phyloP scores from a whole-genome alignment of 2,888 invertebrate species.

The Amiota mariae region DNA sequence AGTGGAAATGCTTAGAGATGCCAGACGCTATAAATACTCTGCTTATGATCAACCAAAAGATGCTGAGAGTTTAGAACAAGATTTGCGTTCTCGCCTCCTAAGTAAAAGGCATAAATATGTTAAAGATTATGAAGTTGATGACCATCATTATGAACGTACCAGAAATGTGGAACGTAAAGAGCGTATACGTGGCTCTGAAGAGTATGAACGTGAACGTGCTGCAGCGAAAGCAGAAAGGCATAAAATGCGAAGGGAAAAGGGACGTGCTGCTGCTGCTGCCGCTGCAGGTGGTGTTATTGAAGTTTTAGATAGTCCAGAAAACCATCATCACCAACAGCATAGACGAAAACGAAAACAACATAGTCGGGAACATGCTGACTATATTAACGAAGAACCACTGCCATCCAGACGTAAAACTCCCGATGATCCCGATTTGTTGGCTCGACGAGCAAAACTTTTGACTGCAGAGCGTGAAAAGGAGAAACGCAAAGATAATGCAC shows the following conservation, averaged over 20 bases:
- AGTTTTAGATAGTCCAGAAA: slow-evolving; percentile 74
- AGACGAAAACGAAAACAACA: slow-evolving; percentile 62
- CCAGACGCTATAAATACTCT: slow-evolving; percentile 56
- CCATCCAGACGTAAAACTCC: slow-evolving; percentile 53
- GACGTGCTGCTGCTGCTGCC: slow-evolving; percentile 33
- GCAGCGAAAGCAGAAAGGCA: slow-evolving; percentile 48
- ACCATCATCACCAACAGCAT: slow-evolving; percentile 35
- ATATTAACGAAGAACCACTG: slow-evolving; percentile 10
- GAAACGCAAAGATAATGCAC: slow-evolving; percentile 83
- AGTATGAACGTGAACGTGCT: slow-evolving; percentile 44
- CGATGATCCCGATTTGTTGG: slow-evolving; percentile 75
- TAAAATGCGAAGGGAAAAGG: slow-evolving; percentile 56
- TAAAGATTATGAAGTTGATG: slow-evolving; percentile 72
- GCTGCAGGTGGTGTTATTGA: slow-evolving; percentile 69
- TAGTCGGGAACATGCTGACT: slow-evolving; percentile 57
- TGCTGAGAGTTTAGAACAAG: slow-evolving; percentile 81
- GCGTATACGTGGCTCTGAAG: slow-evolving; percentile 40
- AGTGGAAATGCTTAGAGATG: slow-evolving; percentile 65
- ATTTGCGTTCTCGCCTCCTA: slow-evolving; percentile 82
- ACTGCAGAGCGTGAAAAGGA: slow-evolving; percentile 86
- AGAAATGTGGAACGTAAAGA: slow-evolving; percentile 49
- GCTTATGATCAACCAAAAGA: slow-evolving; percentile 64
- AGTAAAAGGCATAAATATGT: slow-evolving; percentile 82
- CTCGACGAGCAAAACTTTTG: slow-evolving; percentile 80
- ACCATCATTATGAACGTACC: slow-evolving; percentile 52